Base-by-base conservation (phyloP, 1,140 invertebrate species). In the Chironomus tepperi region DNA sequence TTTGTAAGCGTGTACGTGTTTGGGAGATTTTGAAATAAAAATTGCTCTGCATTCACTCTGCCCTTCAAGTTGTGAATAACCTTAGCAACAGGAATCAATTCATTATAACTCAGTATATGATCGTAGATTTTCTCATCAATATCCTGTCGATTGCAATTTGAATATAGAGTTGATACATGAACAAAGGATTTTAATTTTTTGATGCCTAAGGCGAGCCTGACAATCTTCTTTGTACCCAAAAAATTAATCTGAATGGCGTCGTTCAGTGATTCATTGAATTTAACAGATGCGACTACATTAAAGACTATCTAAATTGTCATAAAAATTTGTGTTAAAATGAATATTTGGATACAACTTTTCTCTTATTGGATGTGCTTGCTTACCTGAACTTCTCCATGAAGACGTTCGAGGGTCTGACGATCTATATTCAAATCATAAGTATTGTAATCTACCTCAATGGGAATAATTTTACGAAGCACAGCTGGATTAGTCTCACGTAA, bases 281-380 rank as follows among this genome's bases (percentile, higher is more conserved):
- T 89, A 9, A 97, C 88, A n/a, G 93, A 95, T 0, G 95, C 95
- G 1, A 95, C 95, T 6, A 87, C 89, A 79, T 97, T 94, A 80
- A 97, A 93, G n/a, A 97, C 88, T 72, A 95, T 84, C 76, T 88
- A 82, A 34, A 34, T 34, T 34, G 24, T 34, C 24, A 34, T 34
- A 34, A 34, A 34, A 34, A 34, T 34, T 34, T 34, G 24, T 34
- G 24, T 34, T 34, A 34, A 34, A 34, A 34, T 34, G 24, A 34
- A 5, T n/a, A n/a, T 34, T 34, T 70, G n/a, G 18, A 73, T 43
- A 43, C 12, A 15, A 18, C 16, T 42, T 8, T 42, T 8, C 0
- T 15, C 15, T 21, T 10, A 10, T 73, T 24, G 15, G 9, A 34
- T 24, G 15, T 19, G 42, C 10, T 34, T 34, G 8, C 15, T 80